Conservation (phyloP, 2,113 vertebrate species). For the Grallaria varia region DNA sequence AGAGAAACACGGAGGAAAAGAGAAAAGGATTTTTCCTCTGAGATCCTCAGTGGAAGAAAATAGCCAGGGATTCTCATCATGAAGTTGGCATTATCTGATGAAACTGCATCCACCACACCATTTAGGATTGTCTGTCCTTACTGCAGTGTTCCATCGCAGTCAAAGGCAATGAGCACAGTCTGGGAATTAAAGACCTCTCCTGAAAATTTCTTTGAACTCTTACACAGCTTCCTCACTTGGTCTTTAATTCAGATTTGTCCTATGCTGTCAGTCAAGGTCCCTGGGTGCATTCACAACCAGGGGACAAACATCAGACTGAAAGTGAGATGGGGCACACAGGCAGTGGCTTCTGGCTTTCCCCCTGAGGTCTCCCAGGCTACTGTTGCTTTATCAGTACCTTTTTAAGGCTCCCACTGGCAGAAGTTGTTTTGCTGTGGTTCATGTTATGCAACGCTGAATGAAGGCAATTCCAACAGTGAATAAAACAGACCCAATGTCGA, state of each 20-base stretch:
- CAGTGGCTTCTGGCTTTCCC: neutral
- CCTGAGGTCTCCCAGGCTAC: neutral
- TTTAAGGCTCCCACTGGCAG: neutral
- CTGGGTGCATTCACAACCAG: neutral
- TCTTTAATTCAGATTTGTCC: neutral
- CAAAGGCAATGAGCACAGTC: neutral
- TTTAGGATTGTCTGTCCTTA: neutral
- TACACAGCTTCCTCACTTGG: neutral
- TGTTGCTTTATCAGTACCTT: neutral
- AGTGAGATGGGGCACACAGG: neutral
- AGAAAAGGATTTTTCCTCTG: neutral
- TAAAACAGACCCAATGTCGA: fast-evolving
- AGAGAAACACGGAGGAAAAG: neutral
- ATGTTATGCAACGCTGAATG: neutral
- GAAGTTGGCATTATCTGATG: neutral
- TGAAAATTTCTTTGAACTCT: neutral
- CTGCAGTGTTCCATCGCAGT: neutral
- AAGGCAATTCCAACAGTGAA: neutral
- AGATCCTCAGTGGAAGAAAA: neutral
- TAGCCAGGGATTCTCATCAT: neutral
- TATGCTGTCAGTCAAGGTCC: neutral
- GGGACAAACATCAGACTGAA: neutral
- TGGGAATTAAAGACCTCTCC: neutral
- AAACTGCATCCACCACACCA: neutral
- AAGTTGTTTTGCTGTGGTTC: neutral